phyloP scores from a whole-genome alignment of 2,113 vertebrate species.

The Platanista minor region DNA sequence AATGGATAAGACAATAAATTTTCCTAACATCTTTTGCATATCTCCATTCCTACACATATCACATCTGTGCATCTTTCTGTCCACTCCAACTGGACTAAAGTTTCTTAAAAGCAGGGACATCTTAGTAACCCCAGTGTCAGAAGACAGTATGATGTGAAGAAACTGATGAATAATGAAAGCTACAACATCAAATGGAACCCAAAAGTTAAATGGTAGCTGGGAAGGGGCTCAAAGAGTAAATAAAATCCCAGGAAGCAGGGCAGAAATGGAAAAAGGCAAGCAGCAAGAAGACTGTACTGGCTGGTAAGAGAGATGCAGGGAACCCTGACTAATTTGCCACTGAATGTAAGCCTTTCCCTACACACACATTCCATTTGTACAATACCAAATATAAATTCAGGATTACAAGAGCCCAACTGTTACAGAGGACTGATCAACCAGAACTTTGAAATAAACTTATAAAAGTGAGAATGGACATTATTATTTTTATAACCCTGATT shows the following conservation, averaged over 20 bases:
- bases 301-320: background rate
- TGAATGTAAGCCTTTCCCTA: background rate
- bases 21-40: background rate
- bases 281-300: background rate
- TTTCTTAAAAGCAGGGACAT: background rate
- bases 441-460: background rate
- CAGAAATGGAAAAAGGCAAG: background rate
- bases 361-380: background rate
- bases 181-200: background rate
- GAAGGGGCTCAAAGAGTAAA: background rate
- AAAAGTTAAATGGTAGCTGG: background rate
- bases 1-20: background rate
- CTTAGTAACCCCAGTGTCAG: background rate
- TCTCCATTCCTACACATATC: background rate
- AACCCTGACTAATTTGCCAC: background rate
- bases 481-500: background rate
- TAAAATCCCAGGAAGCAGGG: background rate
- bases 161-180: slow-evolving; percentile 5
- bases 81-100: background rate
- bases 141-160: background rate
- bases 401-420: background rate
- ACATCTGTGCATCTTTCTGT: background rate
- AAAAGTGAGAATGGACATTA: background rate
- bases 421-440: background rate
- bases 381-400: background rate